Base-by-base conservation (phyloP, 1,140 invertebrate species). In the Bursaphelenchus mucronatus region DNA sequence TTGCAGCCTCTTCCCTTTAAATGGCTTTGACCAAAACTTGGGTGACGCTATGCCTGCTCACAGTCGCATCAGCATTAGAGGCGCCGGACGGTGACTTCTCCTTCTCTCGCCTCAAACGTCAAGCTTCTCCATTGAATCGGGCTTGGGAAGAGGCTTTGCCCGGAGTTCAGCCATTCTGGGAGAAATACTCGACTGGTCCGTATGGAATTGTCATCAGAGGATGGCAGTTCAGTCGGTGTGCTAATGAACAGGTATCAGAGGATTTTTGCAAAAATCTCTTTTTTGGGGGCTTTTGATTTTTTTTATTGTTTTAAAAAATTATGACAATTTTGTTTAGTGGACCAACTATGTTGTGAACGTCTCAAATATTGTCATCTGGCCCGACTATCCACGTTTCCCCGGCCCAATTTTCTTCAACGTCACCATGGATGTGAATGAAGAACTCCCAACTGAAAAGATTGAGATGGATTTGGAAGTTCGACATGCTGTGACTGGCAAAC, bases 381-480 rank as follows among this genome's bases (percentile, higher is more conserved):
- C 78, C 43, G 78, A 78, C 65, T 80, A 81, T 54, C 78, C 78
- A 51, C 70, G 78, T 44, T 80, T 80, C 66, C 78, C 78, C 7
- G 78, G 78, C 10, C 78, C 78, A 15, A 80, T 80, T 55, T 80
- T 80, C 70, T 80, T 81, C 75, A 80, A 80, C 61, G 77, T 79
- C 3, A 79, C 77, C n/a, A 79, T 79, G 79, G 13, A 59, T 49
- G 64, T 66, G 10, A 64, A 52, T 49, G 74, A 76, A 51, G 77
- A 80, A 50, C 74, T 80, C 3, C 78, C 78, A 43, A 61, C 68
- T 6, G 77, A 81, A 11, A 81, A 81, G 51, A 80, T 80, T 56
- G 79, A 80, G 61, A 80, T 80, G 78, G 78, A 80, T 54, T 52
- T 80, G 51, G 78, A 80, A 56, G 75, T 80, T n/a, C 74, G 78